A percentile compares a stretch with the other conserved stretches of the same genome.
phyloP scores from a whole-genome alignment of 2,113 vertebrate species.

The Poecile atricapillus region DNA sequence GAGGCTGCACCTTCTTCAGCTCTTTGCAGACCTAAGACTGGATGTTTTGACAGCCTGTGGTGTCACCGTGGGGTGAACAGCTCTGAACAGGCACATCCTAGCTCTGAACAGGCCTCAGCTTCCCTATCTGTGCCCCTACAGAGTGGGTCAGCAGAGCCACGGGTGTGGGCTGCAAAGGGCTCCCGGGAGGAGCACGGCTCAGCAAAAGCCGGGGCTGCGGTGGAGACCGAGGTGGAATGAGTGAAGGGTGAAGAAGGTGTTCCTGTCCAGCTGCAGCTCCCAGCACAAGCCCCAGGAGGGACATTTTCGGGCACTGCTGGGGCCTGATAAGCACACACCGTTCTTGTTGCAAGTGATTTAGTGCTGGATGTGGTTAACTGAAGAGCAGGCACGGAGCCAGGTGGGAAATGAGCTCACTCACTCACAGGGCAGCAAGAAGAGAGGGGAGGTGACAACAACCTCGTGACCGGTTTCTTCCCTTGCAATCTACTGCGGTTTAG shows the following conservation, averaged over 20 bases:
- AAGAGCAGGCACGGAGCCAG: not conserved
- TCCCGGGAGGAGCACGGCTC: rapidly evolving
- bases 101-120: not conserved
- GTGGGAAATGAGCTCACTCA: not conserved
- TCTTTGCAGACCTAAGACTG: not conserved
- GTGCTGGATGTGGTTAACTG: not conserved
- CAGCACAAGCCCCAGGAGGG: not conserved
- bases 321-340: rapidly evolving
- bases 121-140: rapidly evolving
- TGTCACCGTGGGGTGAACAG: not conserved
- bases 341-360: not conserved
- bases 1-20: not conserved
- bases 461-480: rapidly evolving
- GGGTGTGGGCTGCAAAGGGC: rapidly evolving
- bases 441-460: not conserved
- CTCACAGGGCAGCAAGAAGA: not conserved
- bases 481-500: rapidly evolving
- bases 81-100: not conserved
- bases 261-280: not conserved
- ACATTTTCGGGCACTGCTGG: rapidly evolving
- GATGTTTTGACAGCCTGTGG: not conserved
- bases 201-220: rapidly evolving
- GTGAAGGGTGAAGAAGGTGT: not conserved
- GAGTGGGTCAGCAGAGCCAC: not conserved
- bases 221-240: rapidly evolving